Conservation (phyloP, 2,113 vertebrate genomes). For the Myodes glareolus region DNA sequence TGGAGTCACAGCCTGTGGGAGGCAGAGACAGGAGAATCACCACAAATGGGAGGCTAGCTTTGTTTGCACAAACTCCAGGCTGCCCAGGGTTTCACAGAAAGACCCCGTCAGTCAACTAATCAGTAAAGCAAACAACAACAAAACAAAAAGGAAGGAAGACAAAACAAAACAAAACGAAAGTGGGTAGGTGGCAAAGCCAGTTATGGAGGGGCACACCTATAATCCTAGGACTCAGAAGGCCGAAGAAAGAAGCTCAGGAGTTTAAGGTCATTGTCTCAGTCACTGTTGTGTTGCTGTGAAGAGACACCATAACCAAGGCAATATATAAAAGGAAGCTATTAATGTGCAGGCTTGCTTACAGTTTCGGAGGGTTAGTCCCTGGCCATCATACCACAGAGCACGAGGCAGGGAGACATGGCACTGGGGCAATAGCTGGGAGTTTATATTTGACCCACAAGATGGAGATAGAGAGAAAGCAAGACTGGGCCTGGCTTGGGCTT, state of each 20-base stretch:
- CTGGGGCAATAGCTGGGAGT: not conserved
- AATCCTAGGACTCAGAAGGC: not conserved
- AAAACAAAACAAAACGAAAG: not conserved
- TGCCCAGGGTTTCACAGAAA: not conserved
- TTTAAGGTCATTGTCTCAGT: not conserved
- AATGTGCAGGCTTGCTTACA: not conserved
- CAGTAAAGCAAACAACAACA: not conserved
- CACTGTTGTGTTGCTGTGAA: not conserved
- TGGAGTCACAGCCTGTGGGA: not conserved
- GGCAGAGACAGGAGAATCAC: not conserved
- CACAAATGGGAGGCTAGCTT: not conserved
- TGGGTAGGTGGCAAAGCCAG: not conserved
- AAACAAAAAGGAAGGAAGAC: not conserved
- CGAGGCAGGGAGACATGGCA: not conserved
- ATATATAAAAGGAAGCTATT: not conserved
- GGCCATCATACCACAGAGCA: not conserved
- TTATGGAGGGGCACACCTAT: not conserved
- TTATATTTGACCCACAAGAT: not conserved
- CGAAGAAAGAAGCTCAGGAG: not conserved
- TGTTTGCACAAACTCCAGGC: not conserved
- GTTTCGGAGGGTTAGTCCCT: not conserved
- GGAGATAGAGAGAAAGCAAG: not conserved
- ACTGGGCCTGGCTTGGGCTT: not conserved
- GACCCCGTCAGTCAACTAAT: not conserved
- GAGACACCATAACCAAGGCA: not conserved